Percentiles rank a stretch among this genome's conserved stretches.
Evolutionary conservation across 2,888 invertebrate genomes (phyloP).

Genomic region (Heliconius ethilla): DNA sequence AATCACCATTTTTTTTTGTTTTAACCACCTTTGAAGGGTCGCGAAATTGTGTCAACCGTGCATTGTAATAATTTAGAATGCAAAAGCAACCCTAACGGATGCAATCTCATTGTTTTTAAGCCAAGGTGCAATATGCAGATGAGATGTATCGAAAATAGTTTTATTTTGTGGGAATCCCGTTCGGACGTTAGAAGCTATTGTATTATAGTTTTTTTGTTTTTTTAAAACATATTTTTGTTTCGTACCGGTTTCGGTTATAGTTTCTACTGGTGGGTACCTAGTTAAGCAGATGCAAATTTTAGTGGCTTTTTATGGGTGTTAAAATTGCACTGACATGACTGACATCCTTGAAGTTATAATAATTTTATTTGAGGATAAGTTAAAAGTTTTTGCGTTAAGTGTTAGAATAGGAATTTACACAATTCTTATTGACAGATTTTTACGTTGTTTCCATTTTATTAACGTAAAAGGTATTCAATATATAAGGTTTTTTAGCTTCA

Average conservation of each 20-base stretch:
- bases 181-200: constrained; percentile 63
- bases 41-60: constrained; percentile 75
- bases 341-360: background rate
- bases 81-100: constrained; percentile 68
- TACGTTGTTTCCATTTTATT: too few relatives aligned
- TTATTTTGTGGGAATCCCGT: constrained; percentile 68
- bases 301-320: constrained; percentile 27
- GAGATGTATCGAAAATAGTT: constrained; percentile 69
- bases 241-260: constrained; percentile 50
- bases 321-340: constrained; percentile 13
- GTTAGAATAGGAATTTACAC: too few relatives aligned
- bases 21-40: constrained; percentile 64
- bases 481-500: too few relatives aligned
- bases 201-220: constrained; percentile 60
- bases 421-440: too few relatives aligned
- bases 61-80: constrained; percentile 65
- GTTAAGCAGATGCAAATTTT: constrained; percentile 40
- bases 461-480: too few relatives aligned
- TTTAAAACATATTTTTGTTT: constrained; percentile 64
- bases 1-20: constrained; percentile 73
- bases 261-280: constrained; percentile 32
- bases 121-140: constrained; percentile 72
- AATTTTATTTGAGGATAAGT: background rate
- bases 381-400: too few relatives aligned
- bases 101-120: constrained; percentile 72